Evolutionary conservation across 2,888 invertebrate species (phyloP).

Genomic region (Sarcophaga variegata): DNA sequence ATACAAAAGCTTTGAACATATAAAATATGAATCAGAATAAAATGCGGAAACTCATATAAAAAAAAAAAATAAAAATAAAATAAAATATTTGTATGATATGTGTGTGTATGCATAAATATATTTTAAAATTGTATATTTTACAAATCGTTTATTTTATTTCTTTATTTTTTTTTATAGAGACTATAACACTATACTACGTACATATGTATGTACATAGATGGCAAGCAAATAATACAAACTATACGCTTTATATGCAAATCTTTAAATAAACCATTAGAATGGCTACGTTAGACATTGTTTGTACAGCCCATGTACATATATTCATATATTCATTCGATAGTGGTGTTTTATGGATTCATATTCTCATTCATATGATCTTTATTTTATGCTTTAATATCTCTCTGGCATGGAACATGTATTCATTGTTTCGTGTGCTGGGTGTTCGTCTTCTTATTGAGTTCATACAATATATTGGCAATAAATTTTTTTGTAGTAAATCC

Average conservation of each 20-base stretch:
- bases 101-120: background rate
- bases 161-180: background rate
- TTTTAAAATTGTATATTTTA: background rate
- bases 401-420: no score
- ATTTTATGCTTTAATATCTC: background rate
- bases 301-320: no score
- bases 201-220: no score
- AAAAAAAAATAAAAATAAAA: no score
- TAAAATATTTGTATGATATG: background rate
- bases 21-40: background rate
- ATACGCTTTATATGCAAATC: slow-evolving; percentile 57
- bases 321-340: background rate
- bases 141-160: background rate
- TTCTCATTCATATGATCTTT: background rate
- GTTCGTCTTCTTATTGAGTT: background rate
- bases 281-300: no score
- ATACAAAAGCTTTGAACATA: background rate
- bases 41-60: background rate
- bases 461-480: slow-evolving; percentile 43
- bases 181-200: background rate
- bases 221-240: slow-evolving; percentile 3
- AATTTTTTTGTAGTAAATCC: slow-evolving; percentile 22
- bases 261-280: slow-evolving; percentile 43
- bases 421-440: background rate
- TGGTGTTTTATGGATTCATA: background rate